Evolutionary conservation across 2,797 vertebrate genomes (phyloP).

Genomic region (Gallinago nigripennis): DNA sequence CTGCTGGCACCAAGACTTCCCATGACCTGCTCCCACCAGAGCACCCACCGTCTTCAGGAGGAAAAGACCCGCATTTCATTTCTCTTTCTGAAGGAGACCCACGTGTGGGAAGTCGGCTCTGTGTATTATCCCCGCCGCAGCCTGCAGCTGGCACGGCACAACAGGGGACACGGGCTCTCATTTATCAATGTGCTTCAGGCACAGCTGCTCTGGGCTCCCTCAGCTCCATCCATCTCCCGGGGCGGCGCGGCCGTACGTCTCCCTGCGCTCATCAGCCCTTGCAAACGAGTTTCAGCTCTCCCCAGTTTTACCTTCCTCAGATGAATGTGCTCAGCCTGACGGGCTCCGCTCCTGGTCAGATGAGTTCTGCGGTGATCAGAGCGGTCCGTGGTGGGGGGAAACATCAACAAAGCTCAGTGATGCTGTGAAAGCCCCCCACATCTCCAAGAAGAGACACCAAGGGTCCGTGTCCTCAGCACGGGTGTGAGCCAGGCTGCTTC

Average conservation of each 20-base stretch:
- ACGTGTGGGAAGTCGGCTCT: neutral
- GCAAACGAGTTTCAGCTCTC: neutral
- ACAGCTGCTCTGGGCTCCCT: slow-evolving; percentile 36
- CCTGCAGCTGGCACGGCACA: slow-evolving; percentile 48
- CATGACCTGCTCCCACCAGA: neutral
- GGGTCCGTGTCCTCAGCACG: fast-evolving
- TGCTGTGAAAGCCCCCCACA: no score
- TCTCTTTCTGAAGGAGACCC: neutral
- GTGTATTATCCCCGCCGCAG: neutral
- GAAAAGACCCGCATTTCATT: neutral
- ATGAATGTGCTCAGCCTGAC: neutral
- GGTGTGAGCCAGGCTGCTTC: neutral
- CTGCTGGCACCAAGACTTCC: neutral
- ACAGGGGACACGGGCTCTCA: neutral
- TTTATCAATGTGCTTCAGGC: slow-evolving; percentile 57
- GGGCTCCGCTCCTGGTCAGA: neutral
- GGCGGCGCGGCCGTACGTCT: neutral
- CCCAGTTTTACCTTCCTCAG: neutral
- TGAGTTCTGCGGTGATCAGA: neutral
- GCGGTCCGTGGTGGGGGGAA: neutral
- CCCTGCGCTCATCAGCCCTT: slow-evolving; percentile 15
- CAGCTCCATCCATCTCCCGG: slow-evolving; percentile 20
- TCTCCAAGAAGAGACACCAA: neutral
- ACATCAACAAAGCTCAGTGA: neutral
- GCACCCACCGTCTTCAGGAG: neutral